Conservation (phyloP, 2,797 vertebrate genomes). For the Florisuga fusca region DNA sequence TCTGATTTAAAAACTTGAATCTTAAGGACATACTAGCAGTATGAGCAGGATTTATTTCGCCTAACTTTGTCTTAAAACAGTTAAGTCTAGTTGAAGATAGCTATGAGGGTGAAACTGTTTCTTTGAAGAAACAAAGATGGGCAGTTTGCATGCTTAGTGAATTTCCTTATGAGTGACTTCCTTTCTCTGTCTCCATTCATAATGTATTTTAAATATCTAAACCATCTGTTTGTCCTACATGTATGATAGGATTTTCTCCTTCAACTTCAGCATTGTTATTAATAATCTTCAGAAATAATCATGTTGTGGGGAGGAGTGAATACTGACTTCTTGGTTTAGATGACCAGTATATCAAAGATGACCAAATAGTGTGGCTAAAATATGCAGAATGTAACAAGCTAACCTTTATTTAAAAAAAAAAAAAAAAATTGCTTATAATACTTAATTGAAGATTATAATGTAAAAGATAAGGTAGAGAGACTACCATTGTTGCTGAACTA, state of each 20-base stretch:
- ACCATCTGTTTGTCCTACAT: background rate
- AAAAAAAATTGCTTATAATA: background rate
- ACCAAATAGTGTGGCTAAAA: background rate
- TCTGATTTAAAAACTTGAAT: background rate
- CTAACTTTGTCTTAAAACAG: background rate
- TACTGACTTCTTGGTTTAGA: background rate
- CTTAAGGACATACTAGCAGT: background rate
- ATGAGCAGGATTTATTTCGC: background rate
- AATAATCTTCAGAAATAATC: background rate
- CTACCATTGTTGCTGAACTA: background rate
- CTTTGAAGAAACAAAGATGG: background rate
- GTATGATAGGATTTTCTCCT: background rate
- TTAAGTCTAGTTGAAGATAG: background rate
- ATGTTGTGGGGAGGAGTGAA: background rate
- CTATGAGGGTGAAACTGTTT: background rate
- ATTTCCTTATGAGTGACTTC: background rate
- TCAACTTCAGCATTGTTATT: background rate
- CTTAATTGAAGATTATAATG: background rate
- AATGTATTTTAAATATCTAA: background rate
- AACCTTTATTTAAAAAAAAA: background rate
- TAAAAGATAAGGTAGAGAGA: background rate
- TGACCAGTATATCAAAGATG: background rate
- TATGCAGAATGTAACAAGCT: background rate
- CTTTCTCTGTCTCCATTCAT: background rate
- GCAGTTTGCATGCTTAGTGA: background rate